Conservation (phyloP, 2,888 invertebrate genomes). For the Tanaodytes sp. region DNA sequence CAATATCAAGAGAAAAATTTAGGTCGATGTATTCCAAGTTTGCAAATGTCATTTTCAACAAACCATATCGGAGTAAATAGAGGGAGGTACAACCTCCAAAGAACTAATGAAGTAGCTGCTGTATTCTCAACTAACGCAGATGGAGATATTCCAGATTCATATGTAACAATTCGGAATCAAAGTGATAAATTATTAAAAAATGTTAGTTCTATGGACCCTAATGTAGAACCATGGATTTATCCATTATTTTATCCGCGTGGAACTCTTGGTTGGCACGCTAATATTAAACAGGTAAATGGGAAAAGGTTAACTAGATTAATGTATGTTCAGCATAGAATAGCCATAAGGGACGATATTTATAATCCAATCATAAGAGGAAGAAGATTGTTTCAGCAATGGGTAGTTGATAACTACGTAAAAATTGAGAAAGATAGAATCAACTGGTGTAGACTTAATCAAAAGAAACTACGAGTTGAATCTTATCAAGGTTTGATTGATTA, state of each 20-base stretch:
- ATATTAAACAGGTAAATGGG: slow-evolving; percentile 2
- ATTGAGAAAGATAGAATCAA: slow-evolving; percentile 31
- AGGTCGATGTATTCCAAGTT: slow-evolving; percentile 1
- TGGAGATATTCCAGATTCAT: slow-evolving; percentile 52
- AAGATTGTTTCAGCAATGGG: slow-evolving; percentile 17
- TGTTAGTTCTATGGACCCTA: slow-evolving; percentile 43
- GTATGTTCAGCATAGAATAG: not conserved
- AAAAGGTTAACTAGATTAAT: not conserved
- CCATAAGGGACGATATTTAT: slow-evolving; percentile 11
- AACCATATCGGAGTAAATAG: slow-evolving; percentile 45
- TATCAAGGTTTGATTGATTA: slow-evolving; percentile 1
- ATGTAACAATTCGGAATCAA: slow-evolving; percentile 46
- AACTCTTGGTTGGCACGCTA: slow-evolving; percentile 16
- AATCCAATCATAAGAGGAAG: slow-evolving; percentile 11
- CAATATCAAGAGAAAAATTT: not conserved
- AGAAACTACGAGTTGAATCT: not conserved
- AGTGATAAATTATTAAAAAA: slow-evolving; percentile 38
- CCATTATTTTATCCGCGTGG: slow-evolving; percentile 26
- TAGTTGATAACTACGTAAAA: too few relatives aligned
- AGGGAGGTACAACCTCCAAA: slow-evolving; percentile 30
- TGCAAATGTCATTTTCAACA: not conserved
- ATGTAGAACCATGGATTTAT: too few relatives aligned
- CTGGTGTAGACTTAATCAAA: not conserved
- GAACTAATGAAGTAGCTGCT: slow-evolving; percentile 32
- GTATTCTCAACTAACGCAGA: slow-evolving; percentile 52